phyloP scores from a whole-genome alignment of 2,797 vertebrate species.

The Sphenopsis melanotis region DNA sequence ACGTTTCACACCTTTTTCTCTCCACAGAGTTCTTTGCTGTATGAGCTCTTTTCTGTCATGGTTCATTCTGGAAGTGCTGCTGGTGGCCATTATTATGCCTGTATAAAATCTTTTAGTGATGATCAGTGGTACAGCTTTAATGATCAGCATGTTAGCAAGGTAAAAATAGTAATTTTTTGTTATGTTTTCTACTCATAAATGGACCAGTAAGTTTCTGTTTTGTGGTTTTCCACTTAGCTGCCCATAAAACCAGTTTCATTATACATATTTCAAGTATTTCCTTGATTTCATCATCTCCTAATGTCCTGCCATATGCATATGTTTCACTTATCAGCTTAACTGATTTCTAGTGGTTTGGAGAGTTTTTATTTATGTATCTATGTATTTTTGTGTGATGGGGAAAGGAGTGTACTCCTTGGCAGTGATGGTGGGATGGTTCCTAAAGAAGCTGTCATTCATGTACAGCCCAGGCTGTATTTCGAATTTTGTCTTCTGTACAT shows the following conservation, averaged over 20 bases:
- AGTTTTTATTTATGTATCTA: background rate
- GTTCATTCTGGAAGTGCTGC: constrained; percentile 98
- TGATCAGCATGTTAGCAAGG: constrained; percentile 98
- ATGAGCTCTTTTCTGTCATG: constrained; percentile 99
- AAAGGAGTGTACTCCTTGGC: background rate
- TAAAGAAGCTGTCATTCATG: background rate
- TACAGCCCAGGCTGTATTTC: background rate
- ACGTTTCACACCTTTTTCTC: background rate
- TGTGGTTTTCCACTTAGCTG: background rate
- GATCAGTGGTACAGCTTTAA: constrained; percentile 99
- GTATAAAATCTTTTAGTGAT: constrained; percentile 96
- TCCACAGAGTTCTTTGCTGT: constrained; percentile 86
- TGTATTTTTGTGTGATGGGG: background rate
- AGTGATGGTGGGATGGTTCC: background rate
- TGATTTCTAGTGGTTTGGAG: background rate
- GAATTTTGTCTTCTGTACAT: background rate
- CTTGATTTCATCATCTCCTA: background rate
- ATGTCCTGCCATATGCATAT: background rate
- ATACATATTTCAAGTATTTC: background rate
- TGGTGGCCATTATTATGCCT: constrained; percentile 99
- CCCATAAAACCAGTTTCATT: background rate
- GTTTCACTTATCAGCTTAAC: background rate
- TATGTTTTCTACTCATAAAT: background rate
- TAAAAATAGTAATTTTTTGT: constrained; percentile 62
- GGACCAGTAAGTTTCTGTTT: background rate